A percentile compares a stretch with the other conserved stretches of the same genome.
Conservation (phyloP, 2,113 vertebrate genomes). For the Semicossyphus pulcher region DNA sequence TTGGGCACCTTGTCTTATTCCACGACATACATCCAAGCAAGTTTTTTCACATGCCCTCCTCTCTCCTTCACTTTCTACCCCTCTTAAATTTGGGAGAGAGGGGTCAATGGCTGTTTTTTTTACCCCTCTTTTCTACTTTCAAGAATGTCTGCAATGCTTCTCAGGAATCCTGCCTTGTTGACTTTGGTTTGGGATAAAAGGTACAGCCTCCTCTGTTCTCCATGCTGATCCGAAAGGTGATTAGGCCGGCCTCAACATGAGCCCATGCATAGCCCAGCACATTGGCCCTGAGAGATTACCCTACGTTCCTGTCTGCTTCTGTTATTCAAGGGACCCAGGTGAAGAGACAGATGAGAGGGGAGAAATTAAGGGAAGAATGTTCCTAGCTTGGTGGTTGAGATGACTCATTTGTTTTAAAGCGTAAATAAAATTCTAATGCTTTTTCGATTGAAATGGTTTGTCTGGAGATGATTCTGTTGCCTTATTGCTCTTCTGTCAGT, state of each 20-base stretch:
- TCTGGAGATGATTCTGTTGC: too few relatives aligned
- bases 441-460: too few relatives aligned
- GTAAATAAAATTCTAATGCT: too few relatives aligned
- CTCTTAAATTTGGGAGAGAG: constrained; percentile 61
- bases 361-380: constrained; percentile 57
- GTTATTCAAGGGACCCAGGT: constrained; percentile 53
- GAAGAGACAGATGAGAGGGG: constrained; percentile 48
- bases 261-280: constrained; percentile 69
- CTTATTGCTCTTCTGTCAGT: too few relatives aligned
- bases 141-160: constrained; percentile 86
- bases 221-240: constrained; percentile 81
- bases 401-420: neutral
- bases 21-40: neutral
- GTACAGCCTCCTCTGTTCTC: constrained; percentile 76
- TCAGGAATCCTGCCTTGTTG: constrained; percentile 82
- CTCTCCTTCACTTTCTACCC: constrained; percentile 47
- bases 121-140: constrained; percentile 67
- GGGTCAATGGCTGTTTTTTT: constrained; percentile 62
- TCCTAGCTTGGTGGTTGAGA: constrained; percentile 20
- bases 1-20: neutral
- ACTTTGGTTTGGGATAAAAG: constrained; percentile 86
- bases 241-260: constrained; percentile 79
- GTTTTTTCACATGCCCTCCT: constrained; percentile 16
- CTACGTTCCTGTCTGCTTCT: constrained; percentile 65
- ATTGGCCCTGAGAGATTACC: constrained; percentile 71